Evolutionary conservation across 53 echinoderm and acorn worm genomes (phyloP).

Genomic region (Holothuria leucospilota): DNA sequence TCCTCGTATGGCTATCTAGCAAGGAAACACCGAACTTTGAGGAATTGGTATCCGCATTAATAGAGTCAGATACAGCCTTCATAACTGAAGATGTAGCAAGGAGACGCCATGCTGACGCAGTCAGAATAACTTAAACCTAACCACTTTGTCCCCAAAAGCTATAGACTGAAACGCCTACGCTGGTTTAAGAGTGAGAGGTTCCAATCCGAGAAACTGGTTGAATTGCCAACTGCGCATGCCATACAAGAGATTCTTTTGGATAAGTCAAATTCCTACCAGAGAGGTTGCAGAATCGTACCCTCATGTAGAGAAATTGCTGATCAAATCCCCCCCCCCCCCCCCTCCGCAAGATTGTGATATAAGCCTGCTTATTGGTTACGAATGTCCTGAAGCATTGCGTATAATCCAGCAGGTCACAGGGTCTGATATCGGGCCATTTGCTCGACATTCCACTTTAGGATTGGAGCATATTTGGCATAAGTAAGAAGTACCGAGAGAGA

Average conservation of each 20-base stretch:
- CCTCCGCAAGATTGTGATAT: conserved; percentile 56
- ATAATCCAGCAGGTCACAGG: conserved; percentile 2
- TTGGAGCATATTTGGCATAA: conserved; percentile 56
- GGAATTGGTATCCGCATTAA: conserved; percentile 45
- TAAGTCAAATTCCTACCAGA: conserved; percentile 56
- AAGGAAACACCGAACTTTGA: not conserved
- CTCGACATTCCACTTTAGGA: conserved; percentile 36
- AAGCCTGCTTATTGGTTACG: conserved; percentile 56
- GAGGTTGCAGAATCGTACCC: conserved; percentile 50
- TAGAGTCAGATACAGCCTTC: conserved; percentile 62
- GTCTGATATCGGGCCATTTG: conserved; percentile 44
- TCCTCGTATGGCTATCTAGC: conserved; percentile 21
- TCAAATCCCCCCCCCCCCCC: too few species aligned
- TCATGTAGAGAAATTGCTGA: conserved; percentile 53
- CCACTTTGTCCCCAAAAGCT: conserved; percentile 48
- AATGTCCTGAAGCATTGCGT: conserved; percentile 44
- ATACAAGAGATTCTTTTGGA: conserved; percentile 51
- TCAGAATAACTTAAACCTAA: conserved; percentile 18
- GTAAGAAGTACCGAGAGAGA: not conserved
- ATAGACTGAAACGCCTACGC: conserved; percentile 1
- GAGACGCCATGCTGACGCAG: not conserved
- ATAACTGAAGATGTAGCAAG: conserved; percentile 36
- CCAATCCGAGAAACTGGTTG: not conserved
- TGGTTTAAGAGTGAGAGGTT: conserved; percentile 42
- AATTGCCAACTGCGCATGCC: conserved; percentile 47